Evolutionary conservation across 1,140 invertebrate genomes (phyloP).

Genomic region (Patella vulgata): DNA sequence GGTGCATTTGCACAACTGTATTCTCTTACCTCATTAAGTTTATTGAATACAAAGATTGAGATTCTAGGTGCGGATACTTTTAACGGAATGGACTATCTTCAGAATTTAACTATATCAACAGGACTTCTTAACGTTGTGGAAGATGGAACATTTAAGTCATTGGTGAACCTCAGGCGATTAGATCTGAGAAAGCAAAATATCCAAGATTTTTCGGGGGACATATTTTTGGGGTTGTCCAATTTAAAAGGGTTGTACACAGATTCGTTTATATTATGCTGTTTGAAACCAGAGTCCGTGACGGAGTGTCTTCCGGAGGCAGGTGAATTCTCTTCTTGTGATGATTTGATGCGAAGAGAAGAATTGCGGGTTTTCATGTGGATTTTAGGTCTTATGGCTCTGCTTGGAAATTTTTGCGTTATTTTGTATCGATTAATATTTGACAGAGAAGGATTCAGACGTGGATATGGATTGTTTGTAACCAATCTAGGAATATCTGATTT

Average conservation of each 20-base stretch:
- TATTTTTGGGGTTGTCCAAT: constrained; percentile 8
- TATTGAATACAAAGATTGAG: constrained; percentile 1
- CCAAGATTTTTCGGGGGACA: constrained; percentile 4
- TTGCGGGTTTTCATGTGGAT: constrained; percentile 45
- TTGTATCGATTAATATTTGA: constrained; percentile 24
- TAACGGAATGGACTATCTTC: constrained; percentile 1
- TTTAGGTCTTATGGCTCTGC: constrained; percentile 28
- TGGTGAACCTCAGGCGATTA: not conserved
- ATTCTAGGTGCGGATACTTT: not conserved
- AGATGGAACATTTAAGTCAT: constrained; percentile 7
- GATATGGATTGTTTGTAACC: constrained; percentile 42
- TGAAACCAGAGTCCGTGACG: constrained; percentile 7
- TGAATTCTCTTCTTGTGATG: constrained; percentile 43
- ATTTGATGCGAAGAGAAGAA: constrained; percentile 34
- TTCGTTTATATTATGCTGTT: constrained; percentile 40
- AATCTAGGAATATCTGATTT: constrained; percentile 53
- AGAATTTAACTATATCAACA: not conserved
- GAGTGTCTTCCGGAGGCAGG: constrained; percentile 29
- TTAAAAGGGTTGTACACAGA: constrained; percentile 21
- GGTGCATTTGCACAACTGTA: not conserved
- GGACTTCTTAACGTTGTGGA: not conserved
- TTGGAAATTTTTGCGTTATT: constrained; percentile 37
- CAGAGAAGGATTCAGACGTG: constrained; percentile 13
- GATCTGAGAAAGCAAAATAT: constrained; percentile 20
- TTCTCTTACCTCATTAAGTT: not conserved